Base-by-base conservation (phyloP, 2,888 invertebrate genomes). In the Nomada fucata region DNA sequence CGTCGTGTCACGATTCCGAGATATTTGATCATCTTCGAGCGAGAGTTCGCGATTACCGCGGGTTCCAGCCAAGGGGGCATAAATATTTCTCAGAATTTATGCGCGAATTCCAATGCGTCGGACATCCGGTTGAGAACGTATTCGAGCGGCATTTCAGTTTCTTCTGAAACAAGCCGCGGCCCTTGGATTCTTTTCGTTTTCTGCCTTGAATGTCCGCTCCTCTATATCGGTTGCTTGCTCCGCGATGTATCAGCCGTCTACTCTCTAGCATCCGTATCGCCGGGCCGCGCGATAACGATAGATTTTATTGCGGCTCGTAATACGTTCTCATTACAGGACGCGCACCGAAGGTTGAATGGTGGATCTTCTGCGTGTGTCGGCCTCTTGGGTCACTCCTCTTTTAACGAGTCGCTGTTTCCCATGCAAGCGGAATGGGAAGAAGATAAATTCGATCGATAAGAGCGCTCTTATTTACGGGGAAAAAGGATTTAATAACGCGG, bases 281-380 rank as follows among this genome's bases (percentile, higher is more conserved):
- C 59, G 65, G 60, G 5, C 64, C 57, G 59, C 50, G 82, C 76
- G 82, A 82, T 82, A 82, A 81, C 82, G 82, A 82, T 76, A 76
- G 82, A 82, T 82, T 82, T 82, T 81, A 82, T 82, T 81, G 69
- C 82, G 69, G 63, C 72, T 69, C 70, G 76, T 82, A 82, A 82
- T 72, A 71, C 72, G 69, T 71, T 82, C 76, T 72, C 82, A 82
- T 82, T 82, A 82, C 64, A 69, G 59, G 64, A 72, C 82, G 70
- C 76, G 67, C 69, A 44, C 60, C 36, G 82, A 64, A 81, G 81
- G 81, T 81, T 77, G 81, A 82, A 81, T 81, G 65, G 80, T 61
- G 81, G 65, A 68, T 81, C 71, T 76, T n/a, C 64, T 52, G 67
- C 59, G 76, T 76, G 52, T 59, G 82, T 81, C 81, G 70, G 75